These are phyloP conservation scores for Dolomedes plantarius DNA, from an alignment of 2,888 invertebrate species.

Conservation along the genomic window DNA sequence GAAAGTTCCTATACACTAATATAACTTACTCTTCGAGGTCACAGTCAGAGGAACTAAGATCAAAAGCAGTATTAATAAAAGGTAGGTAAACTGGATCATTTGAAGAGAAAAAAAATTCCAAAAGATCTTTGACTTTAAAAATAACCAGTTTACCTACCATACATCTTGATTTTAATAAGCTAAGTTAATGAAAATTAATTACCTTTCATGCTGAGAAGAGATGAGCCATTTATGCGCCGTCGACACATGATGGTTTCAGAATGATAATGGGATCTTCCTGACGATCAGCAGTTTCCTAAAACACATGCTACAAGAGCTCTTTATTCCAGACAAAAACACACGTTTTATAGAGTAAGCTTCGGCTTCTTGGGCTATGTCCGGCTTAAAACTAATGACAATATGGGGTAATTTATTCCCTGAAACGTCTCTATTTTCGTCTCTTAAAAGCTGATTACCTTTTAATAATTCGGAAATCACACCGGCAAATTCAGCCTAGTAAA, in stretches of 20 bases:
- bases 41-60: conserved; percentile 2
- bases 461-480: too few relatives aligned
- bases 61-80: neutral
- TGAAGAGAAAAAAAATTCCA: neutral
- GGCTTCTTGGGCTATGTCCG: too few relatives aligned
- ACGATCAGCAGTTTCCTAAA: neutral
- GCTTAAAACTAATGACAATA: too few relatives aligned
- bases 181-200: conserved; percentile 8
- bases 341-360: too few relatives aligned
- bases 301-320: neutral
- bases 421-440: too few relatives aligned
- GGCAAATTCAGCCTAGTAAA: too few relatives aligned
- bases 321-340: neutral
- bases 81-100: neutral
- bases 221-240: neutral
- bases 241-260: neutral
- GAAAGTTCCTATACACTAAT: too few relatives aligned
- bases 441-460: too few relatives aligned
- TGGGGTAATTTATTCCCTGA: too few relatives aligned
- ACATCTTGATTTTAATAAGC: neutral
- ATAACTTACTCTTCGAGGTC: conserved; percentile 28
- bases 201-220: conserved; percentile 1
- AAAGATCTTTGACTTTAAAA: neutral
- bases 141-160: conserved; percentile 1
- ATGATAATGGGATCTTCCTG: neutral